Base-by-base conservation (phyloP, 2,888 invertebrate species). In the Trissonchulus sp. region DNA sequence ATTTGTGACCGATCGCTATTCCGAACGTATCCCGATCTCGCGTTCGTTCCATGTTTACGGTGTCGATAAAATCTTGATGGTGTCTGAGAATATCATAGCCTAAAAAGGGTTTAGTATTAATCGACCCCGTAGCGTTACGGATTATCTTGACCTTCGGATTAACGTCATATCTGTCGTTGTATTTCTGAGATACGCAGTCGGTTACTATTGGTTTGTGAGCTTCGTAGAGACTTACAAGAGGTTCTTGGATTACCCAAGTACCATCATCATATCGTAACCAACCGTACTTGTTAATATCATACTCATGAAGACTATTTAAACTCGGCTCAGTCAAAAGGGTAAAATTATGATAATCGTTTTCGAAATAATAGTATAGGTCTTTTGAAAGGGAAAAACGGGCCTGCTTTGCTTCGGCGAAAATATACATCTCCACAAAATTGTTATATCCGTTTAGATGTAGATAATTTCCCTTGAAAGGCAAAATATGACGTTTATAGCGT, bases 401-500 rank as follows among this genome's bases (percentile, higher is more conserved):
- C 37, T 34, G 31, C n/a, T 69, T 69, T 31, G 71, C 71, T n/a
- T 69, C 71, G 37, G 71, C 71, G 34, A 69, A 69, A 36, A 69
- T 37, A n/a, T 36, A 69, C 37, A 69, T 36, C 15, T 69, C 71
- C n/a, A 37, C 71, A 23, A 69, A 34, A 37, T 69, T 69, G 28
- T 69, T 35, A n/a, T 36, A 69, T 3, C 71, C 71, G 36, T 69
- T 69, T n/a, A 69, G 37, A 69, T 69, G 71, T n/a, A 69, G 71
- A 69, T 69, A 69, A 36, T 69, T 69, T 2, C 71, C 71, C 37
- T 69, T 69, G 71, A 36, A 69, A n/a, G 71, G 71, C 34, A 69
- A 36, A 31, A 69, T 69, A n/a, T 34, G n/a, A 36, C 71, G 34
- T 15, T 34, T 34, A 36, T 69, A 69, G 35, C 37, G 28, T n/a